A percentile compares a stretch with the other conserved stretches of the same genome.
These are phyloP conservation scores for Mastomys natalensis DNA, from an alignment of 2,113 vertebrate genomes.

Conservation along the genomic window DNA sequence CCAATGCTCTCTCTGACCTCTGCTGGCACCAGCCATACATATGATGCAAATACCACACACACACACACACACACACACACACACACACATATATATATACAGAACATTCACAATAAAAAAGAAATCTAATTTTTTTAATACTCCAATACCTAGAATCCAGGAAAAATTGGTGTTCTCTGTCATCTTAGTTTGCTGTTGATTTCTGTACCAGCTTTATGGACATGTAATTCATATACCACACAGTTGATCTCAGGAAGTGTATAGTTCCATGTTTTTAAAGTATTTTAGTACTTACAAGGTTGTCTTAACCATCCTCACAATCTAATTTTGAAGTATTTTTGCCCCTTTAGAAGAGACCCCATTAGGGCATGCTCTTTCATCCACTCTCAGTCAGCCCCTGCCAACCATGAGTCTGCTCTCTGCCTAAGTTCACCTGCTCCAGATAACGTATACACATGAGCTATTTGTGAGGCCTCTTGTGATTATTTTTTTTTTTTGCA, in stretches of 20 bases:
- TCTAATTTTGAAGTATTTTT: not conserved
- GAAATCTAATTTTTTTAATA: not conserved
- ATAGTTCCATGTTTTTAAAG: not conserved
- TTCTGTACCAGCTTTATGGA: not conserved
- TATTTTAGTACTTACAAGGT: not conserved
- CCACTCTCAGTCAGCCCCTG: not conserved
- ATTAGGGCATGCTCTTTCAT: not conserved
- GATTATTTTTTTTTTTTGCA: not conserved
- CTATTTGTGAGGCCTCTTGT: not conserved
- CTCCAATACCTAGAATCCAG: not conserved
- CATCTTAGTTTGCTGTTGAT: not conserved
- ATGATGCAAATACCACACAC: too few relatives aligned
- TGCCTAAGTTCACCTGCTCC: not conserved
- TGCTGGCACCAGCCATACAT: not conserved
- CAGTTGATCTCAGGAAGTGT: not conserved
- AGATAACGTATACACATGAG: not conserved
- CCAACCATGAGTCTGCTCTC: not conserved
- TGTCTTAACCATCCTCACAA: not conserved
- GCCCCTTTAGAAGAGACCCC: not conserved
- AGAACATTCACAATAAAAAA: not conserved
- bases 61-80: too few relatives aligned
- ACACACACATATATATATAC: not conserved
- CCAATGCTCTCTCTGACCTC: not conserved
- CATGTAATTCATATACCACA: not conserved
- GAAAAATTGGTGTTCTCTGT: not conserved